Evolutionary conservation across 2,797 vertebrate genomes (phyloP).

Genomic region (Petrocephalus sullivani): DNA sequence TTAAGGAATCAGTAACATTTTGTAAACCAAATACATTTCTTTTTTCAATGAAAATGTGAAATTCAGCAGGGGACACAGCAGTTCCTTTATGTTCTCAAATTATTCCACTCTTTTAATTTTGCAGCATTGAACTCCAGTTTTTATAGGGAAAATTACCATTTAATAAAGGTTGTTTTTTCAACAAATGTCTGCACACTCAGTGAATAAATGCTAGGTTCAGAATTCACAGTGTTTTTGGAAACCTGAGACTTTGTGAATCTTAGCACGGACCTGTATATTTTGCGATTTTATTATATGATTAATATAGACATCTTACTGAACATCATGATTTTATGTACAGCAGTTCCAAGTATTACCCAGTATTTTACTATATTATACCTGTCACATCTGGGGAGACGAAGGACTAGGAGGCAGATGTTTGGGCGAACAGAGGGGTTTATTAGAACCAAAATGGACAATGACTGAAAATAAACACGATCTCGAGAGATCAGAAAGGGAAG

Average conservation of each 20-base stretch:
- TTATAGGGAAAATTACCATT: neutral
- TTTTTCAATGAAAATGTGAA: neutral
- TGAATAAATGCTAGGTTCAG: neutral
- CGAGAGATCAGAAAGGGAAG: too few relatives aligned
- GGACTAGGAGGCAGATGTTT: too few relatives aligned
- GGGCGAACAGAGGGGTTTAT: too few relatives aligned
- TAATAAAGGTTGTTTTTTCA: neutral
- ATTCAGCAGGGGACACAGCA: neutral
- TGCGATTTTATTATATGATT: neutral
- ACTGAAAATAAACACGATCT: too few relatives aligned
- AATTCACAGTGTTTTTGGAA: neutral
- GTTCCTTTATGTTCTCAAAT: neutral
- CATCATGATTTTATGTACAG: neutral
- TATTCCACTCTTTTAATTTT: neutral
- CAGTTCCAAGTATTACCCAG: neutral
- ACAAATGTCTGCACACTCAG: neutral
- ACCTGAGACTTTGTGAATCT: neutral
- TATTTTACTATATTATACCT: neutral
- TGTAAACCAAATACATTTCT: neutral
- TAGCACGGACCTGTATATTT: neutral
- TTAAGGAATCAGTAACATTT: neutral
- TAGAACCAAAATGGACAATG: too few relatives aligned
- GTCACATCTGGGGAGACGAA: too few relatives aligned
- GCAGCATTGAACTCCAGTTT: neutral
- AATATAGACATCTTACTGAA: neutral